A percentile compares a stretch with the other conserved stretches of the same genome.
Evolutionary conservation across 2,888 invertebrate genomes (phyloP).

Genomic region (Coenonympha arcania): DNA sequence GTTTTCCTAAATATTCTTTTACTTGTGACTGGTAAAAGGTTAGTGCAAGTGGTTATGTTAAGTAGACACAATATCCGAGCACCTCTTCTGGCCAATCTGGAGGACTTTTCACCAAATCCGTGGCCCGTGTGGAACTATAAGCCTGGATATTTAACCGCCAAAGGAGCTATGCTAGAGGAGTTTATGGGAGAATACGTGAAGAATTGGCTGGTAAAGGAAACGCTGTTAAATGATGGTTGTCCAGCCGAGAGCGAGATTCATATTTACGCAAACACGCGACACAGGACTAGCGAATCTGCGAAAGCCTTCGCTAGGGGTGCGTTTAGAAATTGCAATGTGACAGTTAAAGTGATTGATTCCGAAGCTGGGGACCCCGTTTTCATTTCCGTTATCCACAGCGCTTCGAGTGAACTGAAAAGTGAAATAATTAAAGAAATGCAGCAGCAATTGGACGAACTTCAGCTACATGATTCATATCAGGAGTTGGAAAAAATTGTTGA

Average conservation of each 20-base stretch:
- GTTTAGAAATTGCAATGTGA: constrained; percentile 45
- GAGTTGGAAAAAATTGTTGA: constrained; percentile 45
- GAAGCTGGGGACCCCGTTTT: constrained; percentile 43
- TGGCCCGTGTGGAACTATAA: constrained; percentile 46
- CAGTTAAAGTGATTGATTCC: constrained; percentile 36
- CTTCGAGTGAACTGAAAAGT: constrained; percentile 33
- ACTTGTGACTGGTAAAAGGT: constrained; percentile 18
- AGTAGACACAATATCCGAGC: constrained; percentile 55
- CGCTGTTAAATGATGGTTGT: constrained; percentile 39
- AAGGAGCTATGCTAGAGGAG: constrained; percentile 49
- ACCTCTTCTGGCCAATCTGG: constrained; percentile 41
- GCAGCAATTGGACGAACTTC: constrained; percentile 34
- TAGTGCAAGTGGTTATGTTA: constrained; percentile 48
- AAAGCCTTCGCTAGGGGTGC: constrained; percentile 45
- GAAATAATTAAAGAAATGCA: constrained; percentile 40
- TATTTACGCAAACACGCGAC: constrained; percentile 49
- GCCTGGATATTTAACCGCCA: constrained; percentile 45
- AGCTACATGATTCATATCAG: constrained; percentile 37
- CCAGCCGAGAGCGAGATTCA: constrained; percentile 37
- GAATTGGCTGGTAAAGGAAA: constrained; percentile 42
- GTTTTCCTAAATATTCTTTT: constrained; percentile 11
- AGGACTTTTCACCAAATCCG: constrained; percentile 35
- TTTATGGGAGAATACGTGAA: constrained; percentile 51
- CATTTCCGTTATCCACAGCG: constrained; percentile 42
- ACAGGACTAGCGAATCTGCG: constrained; percentile 50